Evolutionary conservation across 1,140 invertebrate species (phyloP), one percentile per base, ranked within the genome.

Genomic region (Phthorimaea operculella): DNA sequence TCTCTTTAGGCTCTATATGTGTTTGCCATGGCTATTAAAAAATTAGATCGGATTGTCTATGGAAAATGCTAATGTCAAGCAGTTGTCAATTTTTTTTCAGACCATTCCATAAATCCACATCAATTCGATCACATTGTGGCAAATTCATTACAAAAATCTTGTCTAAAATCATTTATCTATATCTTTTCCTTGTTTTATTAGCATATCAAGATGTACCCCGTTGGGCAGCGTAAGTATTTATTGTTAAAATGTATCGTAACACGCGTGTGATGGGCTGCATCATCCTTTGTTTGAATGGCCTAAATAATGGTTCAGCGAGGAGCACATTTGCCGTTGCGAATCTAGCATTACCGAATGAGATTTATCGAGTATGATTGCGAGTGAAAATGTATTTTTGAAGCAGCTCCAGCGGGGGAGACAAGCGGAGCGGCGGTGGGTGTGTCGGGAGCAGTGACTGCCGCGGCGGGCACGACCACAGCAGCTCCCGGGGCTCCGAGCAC

Each of bases 331-430:
- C 16, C 14, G 17, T 55, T 48, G 18, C 33, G 47, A 48, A 55
- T 49, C 15, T 47, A 4, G 44, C 15, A 17, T 14, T 15, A 1
- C 16, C 9, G 11, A 28, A 6, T 12, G 14, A 18, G 10, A 28
- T 33, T 9, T 18, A 21, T 21, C 16, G 18, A 17, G 6, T 4
- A 7, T 18, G 2, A n/a, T 28, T 12, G n/a, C 12, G 11, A 50
- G 21, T 12, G 10, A 28, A 28, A 12, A 50, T 50, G 48, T 50
- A 28, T 11, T 50, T 28, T 49, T 50, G 3, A 33, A 28, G 16
- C 60, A 83, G 81, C 81, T 79, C 79, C 81, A 78, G 74, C 81
- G 77, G 77, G 81, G 77, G 81, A 84, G 72, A 79, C 79, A 51
- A 84, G 78, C 68, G 69, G 71, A 66, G 76, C 78, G 59, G 76